phyloP scores from a whole-genome alignment of 2,888 invertebrate species.

The Macrophya alboannulata region DNA sequence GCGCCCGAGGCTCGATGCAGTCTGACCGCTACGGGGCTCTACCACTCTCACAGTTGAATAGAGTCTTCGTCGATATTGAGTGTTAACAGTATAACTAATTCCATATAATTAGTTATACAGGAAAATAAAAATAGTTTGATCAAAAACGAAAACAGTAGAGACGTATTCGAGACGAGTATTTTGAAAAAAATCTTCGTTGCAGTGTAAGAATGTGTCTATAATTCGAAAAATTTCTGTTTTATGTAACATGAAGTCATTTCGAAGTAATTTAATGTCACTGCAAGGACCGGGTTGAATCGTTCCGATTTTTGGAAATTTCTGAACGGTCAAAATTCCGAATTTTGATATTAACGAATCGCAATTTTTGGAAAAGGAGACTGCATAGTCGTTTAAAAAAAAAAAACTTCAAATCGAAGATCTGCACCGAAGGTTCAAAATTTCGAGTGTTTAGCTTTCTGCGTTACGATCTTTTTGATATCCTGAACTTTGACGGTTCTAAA shows the following conservation, averaged over 20 bases:
- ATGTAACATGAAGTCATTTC: too few relatives aligned
- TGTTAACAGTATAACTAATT: not conserved
- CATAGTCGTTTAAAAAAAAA: too few relatives aligned
- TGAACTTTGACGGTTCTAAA: too few relatives aligned
- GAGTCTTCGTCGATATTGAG: not conserved
- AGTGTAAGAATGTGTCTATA: too few relatives aligned
- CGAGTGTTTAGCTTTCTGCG: too few relatives aligned
- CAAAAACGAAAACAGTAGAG: not conserved
- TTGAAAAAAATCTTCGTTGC: too few relatives aligned
- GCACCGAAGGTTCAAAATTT: too few relatives aligned
- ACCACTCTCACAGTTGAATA: conserved; percentile 25
- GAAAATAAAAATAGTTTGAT: not conserved
- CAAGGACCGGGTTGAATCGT: not conserved
- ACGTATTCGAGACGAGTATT: too few relatives aligned
- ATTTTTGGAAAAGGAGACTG: not conserved
- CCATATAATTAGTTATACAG: not conserved
- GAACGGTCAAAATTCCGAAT: not conserved
- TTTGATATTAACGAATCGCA: not conserved
- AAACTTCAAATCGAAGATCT: too few relatives aligned
- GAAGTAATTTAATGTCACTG: too few relatives aligned
- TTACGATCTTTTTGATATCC: too few relatives aligned
- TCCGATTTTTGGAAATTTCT: not conserved
- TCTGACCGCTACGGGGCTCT: conserved; percentile 40
- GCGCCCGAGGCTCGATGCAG: not conserved
- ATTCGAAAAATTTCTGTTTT: too few relatives aligned